phyloP scores from a whole-genome alignment of 1,140 invertebrate genomes.

The Campoletis sonorensis region DNA sequence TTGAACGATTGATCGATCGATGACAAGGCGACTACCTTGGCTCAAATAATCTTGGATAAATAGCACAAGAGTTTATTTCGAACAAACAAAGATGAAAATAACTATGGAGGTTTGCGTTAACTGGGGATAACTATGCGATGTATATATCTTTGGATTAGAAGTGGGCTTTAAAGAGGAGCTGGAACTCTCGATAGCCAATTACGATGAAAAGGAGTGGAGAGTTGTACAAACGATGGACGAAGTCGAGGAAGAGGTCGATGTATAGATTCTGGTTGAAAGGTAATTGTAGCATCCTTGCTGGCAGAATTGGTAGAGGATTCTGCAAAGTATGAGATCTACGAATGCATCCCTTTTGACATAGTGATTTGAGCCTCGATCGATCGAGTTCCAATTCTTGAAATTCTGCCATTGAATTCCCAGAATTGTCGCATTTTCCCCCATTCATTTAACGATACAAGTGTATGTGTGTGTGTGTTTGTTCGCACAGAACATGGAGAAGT shows the following conservation, averaged over 20 bases:
- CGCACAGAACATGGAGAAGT: neutral
- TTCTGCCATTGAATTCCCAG: slow-evolving; percentile 26
- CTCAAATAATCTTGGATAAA: too few species aligned
- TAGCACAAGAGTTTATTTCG: too few species aligned
- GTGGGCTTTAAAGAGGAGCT: neutral
- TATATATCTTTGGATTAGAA: neutral
- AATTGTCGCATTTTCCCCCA: slow-evolving; percentile 28
- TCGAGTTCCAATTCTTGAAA: slow-evolving; percentile 28
- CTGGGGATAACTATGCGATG: too few species aligned
- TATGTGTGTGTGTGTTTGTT: neutral
- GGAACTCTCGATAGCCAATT: slow-evolving; percentile 5
- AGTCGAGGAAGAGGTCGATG: neutral
- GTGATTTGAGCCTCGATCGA: neutral
- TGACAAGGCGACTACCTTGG: too few species aligned
- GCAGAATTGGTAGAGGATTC: slow-evolving; percentile 9
- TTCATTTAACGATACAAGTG: neutral
- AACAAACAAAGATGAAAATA: too few species aligned
- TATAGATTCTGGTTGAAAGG: slow-evolving; percentile 1
- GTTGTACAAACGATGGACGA: neutral
- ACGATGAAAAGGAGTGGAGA: neutral
- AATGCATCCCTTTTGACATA: neutral
- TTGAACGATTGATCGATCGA: too few species aligned
- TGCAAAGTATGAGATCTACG: neutral
- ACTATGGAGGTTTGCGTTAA: too few species aligned
- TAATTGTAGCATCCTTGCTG: slow-evolving; percentile 23